Evolutionary conservation across 2,888 invertebrate genomes (phyloP).

Genomic region (Eurois occulta): DNA sequence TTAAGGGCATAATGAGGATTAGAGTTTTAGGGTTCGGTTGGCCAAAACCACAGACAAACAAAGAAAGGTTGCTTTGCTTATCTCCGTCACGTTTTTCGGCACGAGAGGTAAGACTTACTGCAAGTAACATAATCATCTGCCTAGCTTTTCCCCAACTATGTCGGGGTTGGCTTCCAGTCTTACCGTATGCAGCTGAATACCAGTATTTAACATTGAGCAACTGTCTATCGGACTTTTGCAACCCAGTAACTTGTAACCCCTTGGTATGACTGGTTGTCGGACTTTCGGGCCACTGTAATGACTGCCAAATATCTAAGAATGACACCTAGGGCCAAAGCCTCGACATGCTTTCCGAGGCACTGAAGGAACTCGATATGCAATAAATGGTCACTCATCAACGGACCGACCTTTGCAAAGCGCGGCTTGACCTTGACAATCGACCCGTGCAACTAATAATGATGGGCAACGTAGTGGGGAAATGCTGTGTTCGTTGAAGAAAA

Average conservation of each 20-base stretch:
- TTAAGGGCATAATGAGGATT: slow-evolving; percentile 35
- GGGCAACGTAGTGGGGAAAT: too few relatives aligned
- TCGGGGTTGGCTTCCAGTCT: neutral
- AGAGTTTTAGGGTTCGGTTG: slow-evolving; percentile 14
- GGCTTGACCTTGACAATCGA: too few relatives aligned
- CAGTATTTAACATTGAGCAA: neutral
- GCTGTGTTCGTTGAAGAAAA: too few relatives aligned
- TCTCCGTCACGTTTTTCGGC: neutral
- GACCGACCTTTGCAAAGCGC: too few relatives aligned
- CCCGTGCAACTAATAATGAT: too few relatives aligned
- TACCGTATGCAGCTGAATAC: neutral
- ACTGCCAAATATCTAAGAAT: neutral
- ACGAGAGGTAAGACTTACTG: neutral
- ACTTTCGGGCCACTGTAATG: neutral
- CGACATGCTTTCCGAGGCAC: too few relatives aligned
- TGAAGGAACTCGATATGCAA: too few relatives aligned
- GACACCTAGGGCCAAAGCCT: neutral
- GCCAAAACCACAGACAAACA: neutral
- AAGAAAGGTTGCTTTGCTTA: neutral
- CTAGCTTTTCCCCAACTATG: neutral
- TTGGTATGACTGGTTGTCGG: neutral
- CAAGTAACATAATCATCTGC: neutral
- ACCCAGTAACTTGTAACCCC: neutral
- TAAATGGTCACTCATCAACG: too few relatives aligned
- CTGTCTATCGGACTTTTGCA: neutral